These are phyloP conservation scores for Dermolepida albohirtum DNA, from an alignment of 2,888 invertebrate genomes.

Conservation along the genomic window DNA sequence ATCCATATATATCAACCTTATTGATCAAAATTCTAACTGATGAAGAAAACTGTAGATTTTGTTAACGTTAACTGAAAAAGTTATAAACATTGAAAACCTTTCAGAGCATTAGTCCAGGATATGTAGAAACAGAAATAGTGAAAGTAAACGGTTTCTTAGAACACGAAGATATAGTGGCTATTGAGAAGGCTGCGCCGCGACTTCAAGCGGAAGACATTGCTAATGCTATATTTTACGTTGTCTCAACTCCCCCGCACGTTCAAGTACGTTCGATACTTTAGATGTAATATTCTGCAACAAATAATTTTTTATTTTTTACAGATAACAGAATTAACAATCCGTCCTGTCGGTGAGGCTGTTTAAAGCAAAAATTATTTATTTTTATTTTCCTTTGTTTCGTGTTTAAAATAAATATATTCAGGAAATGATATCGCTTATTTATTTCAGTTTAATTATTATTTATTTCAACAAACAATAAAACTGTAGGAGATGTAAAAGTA, in stretches of 20 bases:
- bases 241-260: conserved; percentile 39
- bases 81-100: neutral
- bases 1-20: neutral
- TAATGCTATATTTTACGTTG: conserved; percentile 37
- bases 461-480: too few species aligned
- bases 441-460: neutral
- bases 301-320: conserved; percentile 28
- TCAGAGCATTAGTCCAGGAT: conserved; percentile 43
- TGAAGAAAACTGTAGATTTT: too few species aligned
- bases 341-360: conserved; percentile 42
- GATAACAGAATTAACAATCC: conserved; percentile 42
- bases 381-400: neutral
- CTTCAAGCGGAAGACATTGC: conserved; percentile 38
- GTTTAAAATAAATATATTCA: neutral
- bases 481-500: too few species aligned
- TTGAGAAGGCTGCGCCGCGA: conserved; percentile 38
- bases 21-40: too few species aligned
- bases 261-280: conserved; percentile 25
- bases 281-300: neutral
- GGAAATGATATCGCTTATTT: neutral
- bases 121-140: conserved; percentile 43
- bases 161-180: conserved; percentile 18
- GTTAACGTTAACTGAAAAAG: too few species aligned
- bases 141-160: conserved; percentile 47
- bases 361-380: conserved; percentile 2